These are phyloP conservation scores for Oophaga pumilio DNA, from an alignment of 2,113 vertebrate species.

Conservation along the genomic window DNA sequence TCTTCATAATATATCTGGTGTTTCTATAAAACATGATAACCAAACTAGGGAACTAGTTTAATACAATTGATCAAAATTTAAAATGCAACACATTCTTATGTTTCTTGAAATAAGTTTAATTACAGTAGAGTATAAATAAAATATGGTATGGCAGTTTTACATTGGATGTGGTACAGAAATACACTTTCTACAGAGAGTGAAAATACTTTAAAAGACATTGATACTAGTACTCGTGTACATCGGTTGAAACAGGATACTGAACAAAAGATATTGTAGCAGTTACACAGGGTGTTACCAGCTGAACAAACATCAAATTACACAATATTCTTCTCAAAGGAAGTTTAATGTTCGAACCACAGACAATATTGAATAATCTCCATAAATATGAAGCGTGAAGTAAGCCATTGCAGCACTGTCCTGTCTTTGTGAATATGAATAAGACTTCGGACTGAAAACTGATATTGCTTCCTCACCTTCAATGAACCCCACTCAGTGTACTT, in stretches of 20 bases:
- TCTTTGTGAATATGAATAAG: background rate
- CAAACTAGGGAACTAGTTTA: background rate
- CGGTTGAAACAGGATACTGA: conserved; percentile 79
- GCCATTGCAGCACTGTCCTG: background rate
- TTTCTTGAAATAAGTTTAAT: conserved; percentile 79
- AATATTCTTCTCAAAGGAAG: conserved; percentile 79
- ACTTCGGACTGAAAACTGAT: conserved; percentile 7
- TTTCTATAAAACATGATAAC: too few relatives aligned
- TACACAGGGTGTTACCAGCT: conserved; percentile 76
- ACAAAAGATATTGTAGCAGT: conserved; percentile 73
- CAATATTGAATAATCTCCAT: conserved; percentile 68
- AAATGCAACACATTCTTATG: conserved; percentile 59
- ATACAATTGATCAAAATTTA: background rate
- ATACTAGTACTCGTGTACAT: conserved; percentile 78
- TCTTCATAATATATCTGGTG: too few relatives aligned
- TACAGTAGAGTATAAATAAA: conserved; percentile 77
- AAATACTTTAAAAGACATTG: conserved; percentile 80
- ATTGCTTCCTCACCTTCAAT: conserved; percentile 16
- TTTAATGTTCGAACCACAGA: conserved; percentile 80
- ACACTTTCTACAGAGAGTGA: conserved; percentile 76
- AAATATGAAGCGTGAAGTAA: conserved; percentile 33
- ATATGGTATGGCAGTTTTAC: conserved; percentile 76
- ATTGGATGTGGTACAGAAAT: conserved; percentile 76
- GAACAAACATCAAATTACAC: conserved; percentile 83
- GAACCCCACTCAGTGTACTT: conserved; percentile 62